phyloP scores from a whole-genome alignment of 2,797 vertebrate genomes.

The Acestrorhynchus altus region DNA sequence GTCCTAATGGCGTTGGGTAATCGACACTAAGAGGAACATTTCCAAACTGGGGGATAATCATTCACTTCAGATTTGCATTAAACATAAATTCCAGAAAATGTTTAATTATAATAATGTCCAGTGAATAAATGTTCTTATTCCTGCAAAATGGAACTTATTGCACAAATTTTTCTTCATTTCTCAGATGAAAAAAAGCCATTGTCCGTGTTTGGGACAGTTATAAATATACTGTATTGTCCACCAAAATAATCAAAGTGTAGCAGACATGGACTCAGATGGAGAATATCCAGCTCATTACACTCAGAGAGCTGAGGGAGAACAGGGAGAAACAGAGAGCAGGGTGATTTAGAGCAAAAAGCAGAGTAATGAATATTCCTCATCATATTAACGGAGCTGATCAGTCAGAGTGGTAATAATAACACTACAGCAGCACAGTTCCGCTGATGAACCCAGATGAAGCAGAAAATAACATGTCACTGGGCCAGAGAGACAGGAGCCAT shows the following conservation, averaged over 20 bases:
- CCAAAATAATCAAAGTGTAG: slow-evolving; percentile 43
- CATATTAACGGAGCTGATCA: slow-evolving; percentile 55
- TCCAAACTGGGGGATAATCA: too few species aligned
- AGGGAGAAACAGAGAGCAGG: slow-evolving; percentile 32
- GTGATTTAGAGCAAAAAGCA: slow-evolving; percentile 42
- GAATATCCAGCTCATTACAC: slow-evolving; percentile 38
- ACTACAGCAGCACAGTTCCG: slow-evolving; percentile 10
- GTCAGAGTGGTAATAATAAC: too few species aligned
- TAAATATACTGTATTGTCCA: slow-evolving; percentile 35
- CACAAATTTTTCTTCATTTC: background rate
- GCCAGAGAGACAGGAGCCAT: too few species aligned
- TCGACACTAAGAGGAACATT: too few species aligned
- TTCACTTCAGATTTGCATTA: too few species aligned
- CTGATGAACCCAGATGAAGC: too few species aligned
- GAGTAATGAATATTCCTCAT: slow-evolving; percentile 64
- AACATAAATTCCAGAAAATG: too few species aligned
- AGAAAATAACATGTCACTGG: too few species aligned
- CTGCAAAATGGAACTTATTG: background rate
- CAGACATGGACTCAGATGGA: slow-evolving; percentile 28
- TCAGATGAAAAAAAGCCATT: background rate
- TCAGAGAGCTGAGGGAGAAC: slow-evolving; percentile 36
- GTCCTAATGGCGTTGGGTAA: too few species aligned
- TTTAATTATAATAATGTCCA: too few species aligned
- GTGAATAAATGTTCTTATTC: too few species aligned
- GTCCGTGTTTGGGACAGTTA: background rate